These are phyloP conservation scores for Dione vanillae DNA, from an alignment of 2,888 invertebrate species.

Conservation along the genomic window DNA sequence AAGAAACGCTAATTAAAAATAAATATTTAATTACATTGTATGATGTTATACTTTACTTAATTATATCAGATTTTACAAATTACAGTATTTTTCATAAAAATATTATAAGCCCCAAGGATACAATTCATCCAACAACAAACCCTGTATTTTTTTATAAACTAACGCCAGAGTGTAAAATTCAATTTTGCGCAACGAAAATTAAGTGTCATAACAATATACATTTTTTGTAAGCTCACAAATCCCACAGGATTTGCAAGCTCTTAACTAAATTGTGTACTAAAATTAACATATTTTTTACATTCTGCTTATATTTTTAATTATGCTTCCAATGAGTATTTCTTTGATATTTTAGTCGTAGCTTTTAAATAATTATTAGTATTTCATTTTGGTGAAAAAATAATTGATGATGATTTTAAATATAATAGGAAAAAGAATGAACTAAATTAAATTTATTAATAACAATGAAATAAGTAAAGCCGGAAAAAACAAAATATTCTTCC, in stretches of 20 bases:
- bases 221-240: slow-evolving; percentile 14
- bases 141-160: slow-evolving; percentile 18
- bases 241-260: slow-evolving; percentile 21
- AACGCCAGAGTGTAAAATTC: slow-evolving; percentile 18
- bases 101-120: neutral
- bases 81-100: slow-evolving; percentile 3
- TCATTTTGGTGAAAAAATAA: too few relatives aligned
- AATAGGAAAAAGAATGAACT: too few relatives aligned
- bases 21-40: neutral
- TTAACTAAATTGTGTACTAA: slow-evolving; percentile 16
- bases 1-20: neutral
- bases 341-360: too few relatives aligned
- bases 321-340: too few relatives aligned
- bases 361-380: too few relatives aligned
- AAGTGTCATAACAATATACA: slow-evolving; percentile 25
- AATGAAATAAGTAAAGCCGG: too few relatives aligned
- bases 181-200: slow-evolving; percentile 32
- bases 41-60: neutral
- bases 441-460: too few relatives aligned
- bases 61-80: neutral
- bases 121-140: slow-evolving; percentile 6
- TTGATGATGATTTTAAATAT: too few relatives aligned
- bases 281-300: neutral
- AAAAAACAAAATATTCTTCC: too few relatives aligned
- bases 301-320: too few relatives aligned